Evolutionary conservation across 2,113 vertebrate genomes (phyloP).

Genomic region (Gavia stellata): DNA sequence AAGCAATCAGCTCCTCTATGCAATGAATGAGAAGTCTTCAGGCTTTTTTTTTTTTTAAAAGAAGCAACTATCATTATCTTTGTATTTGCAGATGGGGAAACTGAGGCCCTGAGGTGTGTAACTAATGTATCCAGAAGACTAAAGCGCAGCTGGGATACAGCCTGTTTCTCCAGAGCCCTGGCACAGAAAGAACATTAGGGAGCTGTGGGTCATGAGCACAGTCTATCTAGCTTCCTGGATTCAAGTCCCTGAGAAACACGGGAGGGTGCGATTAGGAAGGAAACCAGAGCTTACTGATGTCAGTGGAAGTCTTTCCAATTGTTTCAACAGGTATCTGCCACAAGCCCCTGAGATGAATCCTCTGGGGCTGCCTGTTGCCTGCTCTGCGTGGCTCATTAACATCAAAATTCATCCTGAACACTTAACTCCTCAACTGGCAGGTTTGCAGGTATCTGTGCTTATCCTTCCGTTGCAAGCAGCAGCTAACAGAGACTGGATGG

Average conservation of each 20-base stretch:
- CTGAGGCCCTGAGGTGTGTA: not conserved
- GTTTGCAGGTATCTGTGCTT: not conserved
- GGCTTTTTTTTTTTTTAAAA: not conserved
- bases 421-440: not conserved
- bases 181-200: not conserved
- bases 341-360: not conserved
- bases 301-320: not conserved
- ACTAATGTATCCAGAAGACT: not conserved
- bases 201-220: not conserved
- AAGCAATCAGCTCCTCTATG: not conserved
- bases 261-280: not conserved
- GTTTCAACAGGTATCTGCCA: slow-evolving; percentile 12
- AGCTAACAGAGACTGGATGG: not conserved
- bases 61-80: not conserved
- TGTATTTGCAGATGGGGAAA: not conserved
- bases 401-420: not conserved
- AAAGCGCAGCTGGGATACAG: not conserved
- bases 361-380: not conserved
- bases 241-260: not conserved
- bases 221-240: not conserved
- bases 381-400: not conserved
- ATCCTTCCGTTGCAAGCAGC: not conserved
- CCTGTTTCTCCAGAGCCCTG: not conserved
- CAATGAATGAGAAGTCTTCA: not conserved
- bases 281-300: not conserved